Evolutionary conservation across 2,888 invertebrate genomes (phyloP), one percentile per base, ranked within the genome.

Genomic region (Synanthedon myopaeformis): DNA sequence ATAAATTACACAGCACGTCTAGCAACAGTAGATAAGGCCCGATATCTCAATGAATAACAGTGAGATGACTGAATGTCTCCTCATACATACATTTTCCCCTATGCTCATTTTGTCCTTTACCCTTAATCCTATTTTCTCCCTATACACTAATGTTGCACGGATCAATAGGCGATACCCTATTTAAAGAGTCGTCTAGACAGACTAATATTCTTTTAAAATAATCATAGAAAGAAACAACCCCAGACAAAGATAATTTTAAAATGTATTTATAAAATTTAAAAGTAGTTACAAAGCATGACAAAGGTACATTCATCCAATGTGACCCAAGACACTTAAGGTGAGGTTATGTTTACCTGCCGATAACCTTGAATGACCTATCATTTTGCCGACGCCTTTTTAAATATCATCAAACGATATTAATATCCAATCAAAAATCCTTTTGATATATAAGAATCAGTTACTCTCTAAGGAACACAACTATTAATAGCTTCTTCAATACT

Each of bases 341-440:
- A 76, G 78, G 76, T 80, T 79, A 74, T 76, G 82, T 77, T 82
- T 80, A 76, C 85, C 81, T 81, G 80, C 72, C 66, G 55, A 64
- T 86, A 84, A 87, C 87, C 87, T 87, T 87, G 85, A 82, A 82
- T 86, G 87, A 87, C 86, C 87, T 86, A 84, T 61, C 62, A 58
- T 57, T 58, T 56, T 52, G 56, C 58, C 51, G 56, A 17, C 52
- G 58, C 53, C 51, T 54, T 52, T 35, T 55, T 52, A 53, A 17
- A 51, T 53, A 52, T 53, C 53, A 55, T 17, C 42, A 55, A 13
- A 55, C 49, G 52, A 53, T 4, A 23, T 23, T 23, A 19, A 54
- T 45, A 13, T 14, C 4, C 5, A 13, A 6, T n/a, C 6, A 45
- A n/a, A 45, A 45, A 45, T 45, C 13, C 1, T 12, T 10, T 45